These are phyloP conservation scores for Mesocentrotus franciscanus DNA, from an alignment of 53 echinoderm and acorn worm genomes.

Conservation along the genomic window DNA sequence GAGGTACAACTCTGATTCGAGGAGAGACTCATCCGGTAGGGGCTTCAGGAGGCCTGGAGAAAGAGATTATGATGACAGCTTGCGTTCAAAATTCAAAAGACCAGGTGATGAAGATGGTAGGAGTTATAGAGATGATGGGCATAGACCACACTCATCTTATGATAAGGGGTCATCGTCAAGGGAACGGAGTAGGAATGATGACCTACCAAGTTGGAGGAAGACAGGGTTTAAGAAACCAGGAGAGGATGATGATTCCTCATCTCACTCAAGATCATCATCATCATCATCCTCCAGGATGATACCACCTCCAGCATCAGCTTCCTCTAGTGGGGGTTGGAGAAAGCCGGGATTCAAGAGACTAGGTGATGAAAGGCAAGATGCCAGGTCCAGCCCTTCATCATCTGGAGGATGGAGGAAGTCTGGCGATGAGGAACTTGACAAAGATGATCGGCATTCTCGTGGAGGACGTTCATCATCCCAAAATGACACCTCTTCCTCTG, in stretches of 20 bases:
- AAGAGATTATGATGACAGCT: constrained; percentile 49
- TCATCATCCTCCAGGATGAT: constrained; percentile 1
- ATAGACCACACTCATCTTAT: not conserved
- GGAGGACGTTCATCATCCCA: constrained; percentile 1
- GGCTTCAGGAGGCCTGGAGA: constrained; percentile 33
- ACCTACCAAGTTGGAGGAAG: constrained; percentile 66
- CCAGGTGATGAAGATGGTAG: constrained; percentile 66
- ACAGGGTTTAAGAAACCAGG: constrained; percentile 52
- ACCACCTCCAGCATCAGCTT: not conserved
- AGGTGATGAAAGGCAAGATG: constrained; percentile 13
- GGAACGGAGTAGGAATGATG: constrained; percentile 5
- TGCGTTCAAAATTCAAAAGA: constrained; percentile 72
- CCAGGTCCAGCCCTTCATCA: constrained; percentile 60
- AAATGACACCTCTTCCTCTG: constrained; percentile 2
- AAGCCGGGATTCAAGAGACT: constrained; percentile 60
- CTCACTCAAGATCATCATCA: not conserved
- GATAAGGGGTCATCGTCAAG: constrained; percentile 21
- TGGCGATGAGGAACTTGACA: not conserved
- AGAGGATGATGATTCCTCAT: constrained; percentile 13
- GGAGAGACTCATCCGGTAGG: not conserved
- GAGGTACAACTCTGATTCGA: not conserved
- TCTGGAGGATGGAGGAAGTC: constrained; percentile 27
- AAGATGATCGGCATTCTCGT: not conserved
- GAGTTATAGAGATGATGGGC: not conserved
- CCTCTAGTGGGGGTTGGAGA: constrained; percentile 57